Evolutionary conservation across 1,140 invertebrate species (phyloP).

Genomic region (Halictus rubicundus): DNA sequence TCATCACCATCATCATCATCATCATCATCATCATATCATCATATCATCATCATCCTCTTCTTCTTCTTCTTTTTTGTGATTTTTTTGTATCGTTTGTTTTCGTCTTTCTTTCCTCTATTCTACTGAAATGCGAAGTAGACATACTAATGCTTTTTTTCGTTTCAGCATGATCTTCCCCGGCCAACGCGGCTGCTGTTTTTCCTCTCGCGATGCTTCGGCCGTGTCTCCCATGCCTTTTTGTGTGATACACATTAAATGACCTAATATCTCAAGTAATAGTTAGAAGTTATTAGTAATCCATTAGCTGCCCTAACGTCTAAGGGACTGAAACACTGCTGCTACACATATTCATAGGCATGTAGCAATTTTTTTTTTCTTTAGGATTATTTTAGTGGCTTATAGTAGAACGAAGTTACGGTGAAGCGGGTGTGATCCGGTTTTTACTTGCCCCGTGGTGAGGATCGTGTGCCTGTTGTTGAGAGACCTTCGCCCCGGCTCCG

Average conservation of each 20-base stretch:
- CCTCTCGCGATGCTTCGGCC: neutral
- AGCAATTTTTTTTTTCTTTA: conserved; percentile 61
- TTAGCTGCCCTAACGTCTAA: conserved; percentile 74
- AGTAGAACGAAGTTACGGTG: conserved; percentile 63
- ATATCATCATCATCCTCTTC: too few species aligned
- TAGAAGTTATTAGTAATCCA: conserved; percentile 73
- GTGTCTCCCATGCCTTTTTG: conserved; percentile 14
- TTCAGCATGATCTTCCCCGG: conserved; percentile 26
- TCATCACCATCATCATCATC: neutral
- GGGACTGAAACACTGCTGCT: conserved; percentile 75
- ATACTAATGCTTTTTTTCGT: conserved; percentile 29
- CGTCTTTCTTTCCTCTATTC: conserved; percentile 1
- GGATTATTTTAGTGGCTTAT: conserved; percentile 60
- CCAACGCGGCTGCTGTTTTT: too few species aligned
- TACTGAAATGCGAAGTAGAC: conserved; percentile 54
- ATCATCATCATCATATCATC: too few species aligned
- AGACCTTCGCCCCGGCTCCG: conserved; percentile 77
- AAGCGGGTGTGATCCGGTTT: conserved; percentile 44
- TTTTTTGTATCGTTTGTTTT: neutral
- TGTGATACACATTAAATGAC: conserved; percentile 61
- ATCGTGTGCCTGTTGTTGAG: conserved; percentile 72
- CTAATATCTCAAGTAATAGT: conserved; percentile 68
- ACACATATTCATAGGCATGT: conserved; percentile 76
- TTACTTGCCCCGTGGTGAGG: conserved; percentile 75
- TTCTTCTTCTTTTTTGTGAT: too few species aligned